Evolutionary conservation across 2,888 invertebrate genomes (phyloP).

Genomic region (Agrypnus murinus): DNA sequence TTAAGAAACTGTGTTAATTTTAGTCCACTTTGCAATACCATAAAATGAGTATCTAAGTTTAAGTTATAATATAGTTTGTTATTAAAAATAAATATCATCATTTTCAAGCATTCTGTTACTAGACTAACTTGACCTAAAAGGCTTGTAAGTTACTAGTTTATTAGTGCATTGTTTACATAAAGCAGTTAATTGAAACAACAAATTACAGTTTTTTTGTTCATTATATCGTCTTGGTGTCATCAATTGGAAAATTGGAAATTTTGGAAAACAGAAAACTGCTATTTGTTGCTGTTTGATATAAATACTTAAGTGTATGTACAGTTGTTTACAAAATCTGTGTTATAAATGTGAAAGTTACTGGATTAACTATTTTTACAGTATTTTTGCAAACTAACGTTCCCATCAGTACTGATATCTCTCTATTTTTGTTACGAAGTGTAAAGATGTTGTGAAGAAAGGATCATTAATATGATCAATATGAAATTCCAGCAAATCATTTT

Average conservation of each 20-base stretch:
- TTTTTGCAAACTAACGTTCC: constrained; percentile 45
- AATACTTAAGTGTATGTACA: constrained; percentile 32
- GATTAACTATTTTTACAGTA: constrained; percentile 45
- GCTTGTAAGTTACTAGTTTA: constrained; percentile 22
- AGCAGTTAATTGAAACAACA: constrained; percentile 1
- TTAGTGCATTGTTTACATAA: constrained; percentile 17
- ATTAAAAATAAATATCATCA: constrained; percentile 16
- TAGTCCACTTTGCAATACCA: constrained; percentile 7
- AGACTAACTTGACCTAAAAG: constrained; percentile 17
- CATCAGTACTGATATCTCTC: constrained; percentile 38
- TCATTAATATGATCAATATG: constrained; percentile 20
- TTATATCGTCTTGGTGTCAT: no score
- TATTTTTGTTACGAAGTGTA: constrained; percentile 48
- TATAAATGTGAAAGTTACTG: constrained; percentile 44
- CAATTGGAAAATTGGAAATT: no score
- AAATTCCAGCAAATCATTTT: constrained; percentile 13
- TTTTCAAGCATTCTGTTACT: constrained; percentile 24
- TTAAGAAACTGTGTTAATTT: constrained; percentile 17
- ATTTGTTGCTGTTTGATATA: constrained; percentile 11
- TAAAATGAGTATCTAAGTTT: constrained; percentile 17
- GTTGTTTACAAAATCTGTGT: constrained; percentile 44
- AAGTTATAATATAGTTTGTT: constrained; percentile 37
- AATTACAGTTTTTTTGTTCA: neutral
- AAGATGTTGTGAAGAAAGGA: constrained; percentile 31
- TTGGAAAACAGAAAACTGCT: neutral